Conservation (phyloP, 2,888 invertebrate species). For the Rhogogaster chlorosoma region DNA sequence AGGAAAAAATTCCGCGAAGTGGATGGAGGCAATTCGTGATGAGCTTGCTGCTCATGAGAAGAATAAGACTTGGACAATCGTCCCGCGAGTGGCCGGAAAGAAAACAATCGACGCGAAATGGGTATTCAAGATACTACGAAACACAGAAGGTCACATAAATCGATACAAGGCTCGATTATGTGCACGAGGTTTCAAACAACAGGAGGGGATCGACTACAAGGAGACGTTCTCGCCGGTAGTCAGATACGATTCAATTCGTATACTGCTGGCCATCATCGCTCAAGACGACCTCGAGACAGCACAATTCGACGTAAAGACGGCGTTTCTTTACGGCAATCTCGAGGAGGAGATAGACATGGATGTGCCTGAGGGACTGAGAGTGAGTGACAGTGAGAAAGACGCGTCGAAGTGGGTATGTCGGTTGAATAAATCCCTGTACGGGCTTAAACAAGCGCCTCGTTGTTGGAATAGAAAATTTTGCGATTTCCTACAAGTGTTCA, state of each 20-base stretch:
- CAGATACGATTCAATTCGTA: constrained; percentile 58
- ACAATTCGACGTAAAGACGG: constrained; percentile 23
- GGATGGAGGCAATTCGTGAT: constrained; percentile 43
- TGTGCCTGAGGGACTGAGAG: neutral
- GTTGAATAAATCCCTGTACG: neutral
- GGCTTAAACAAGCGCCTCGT: constrained; percentile 14
- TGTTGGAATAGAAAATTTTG: constrained; percentile 30
- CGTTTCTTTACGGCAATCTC: constrained; percentile 10
- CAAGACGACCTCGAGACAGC: neutral
- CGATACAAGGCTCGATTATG: constrained; percentile 65
- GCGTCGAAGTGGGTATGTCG: neutral
- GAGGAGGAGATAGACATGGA: constrained; percentile 20
- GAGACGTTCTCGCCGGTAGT: constrained; percentile 66
- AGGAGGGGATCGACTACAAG: constrained; percentile 61
- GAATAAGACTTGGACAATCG: constrained; percentile 51
- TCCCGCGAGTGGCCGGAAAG: neutral
- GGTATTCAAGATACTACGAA: constrained; percentile 53
- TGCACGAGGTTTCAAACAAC: constrained; percentile 60
- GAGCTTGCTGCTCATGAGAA: constrained; percentile 40
- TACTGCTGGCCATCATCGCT: neutral
- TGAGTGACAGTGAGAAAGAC: neutral
- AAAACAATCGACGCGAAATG: constrained; percentile 52
- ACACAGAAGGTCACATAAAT: constrained; percentile 55
- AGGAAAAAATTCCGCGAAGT: constrained; percentile 40
- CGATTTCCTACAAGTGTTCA: neutral